Evolutionary conservation across 2,888 invertebrate species (phyloP).

Genomic region (Campopleginae sp.): DNA sequence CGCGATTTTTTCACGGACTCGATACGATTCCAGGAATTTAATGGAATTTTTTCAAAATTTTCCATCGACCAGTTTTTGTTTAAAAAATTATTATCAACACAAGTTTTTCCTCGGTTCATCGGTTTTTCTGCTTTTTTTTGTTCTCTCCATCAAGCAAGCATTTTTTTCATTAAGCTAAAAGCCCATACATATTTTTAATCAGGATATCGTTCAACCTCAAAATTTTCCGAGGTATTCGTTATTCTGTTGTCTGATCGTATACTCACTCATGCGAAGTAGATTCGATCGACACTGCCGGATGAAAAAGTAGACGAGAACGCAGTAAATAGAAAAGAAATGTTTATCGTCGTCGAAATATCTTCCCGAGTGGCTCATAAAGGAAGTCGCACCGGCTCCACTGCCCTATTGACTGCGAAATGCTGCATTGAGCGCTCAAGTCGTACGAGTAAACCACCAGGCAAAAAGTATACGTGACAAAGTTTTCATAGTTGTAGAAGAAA

Average conservation of each 20-base stretch:
- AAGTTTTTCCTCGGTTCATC: too few relatives aligned
- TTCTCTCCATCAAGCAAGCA: not conserved
- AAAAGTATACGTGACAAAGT: slow-evolving; percentile 8
- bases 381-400: slow-evolving; percentile 27
- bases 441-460: not conserved
- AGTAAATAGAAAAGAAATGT: slow-evolving; percentile 20
- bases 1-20: too few relatives aligned
- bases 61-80: too few relatives aligned
- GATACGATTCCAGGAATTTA: too few relatives aligned
- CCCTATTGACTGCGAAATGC: slow-evolving; percentile 53
- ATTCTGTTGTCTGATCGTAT: not conserved
- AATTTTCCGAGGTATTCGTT: not conserved
- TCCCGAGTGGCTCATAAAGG: slow-evolving; percentile 42
- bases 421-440: not conserved
- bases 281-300: not conserved
- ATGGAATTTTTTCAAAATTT: too few relatives aligned
- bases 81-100: too few relatives aligned
- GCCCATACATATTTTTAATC: not conserved
- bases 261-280: not conserved
- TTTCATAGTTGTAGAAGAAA: slow-evolving; percentile 11
- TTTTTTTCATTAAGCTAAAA: not conserved
- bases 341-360: slow-evolving; percentile 43
- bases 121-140: not conserved
- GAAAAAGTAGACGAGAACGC: not conserved
- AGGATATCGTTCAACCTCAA: not conserved